Evolutionary conservation across 1,140 invertebrate genomes (phyloP), one percentile per base, ranked within the genome.

Genomic region (Psilanteris sp.): DNA sequence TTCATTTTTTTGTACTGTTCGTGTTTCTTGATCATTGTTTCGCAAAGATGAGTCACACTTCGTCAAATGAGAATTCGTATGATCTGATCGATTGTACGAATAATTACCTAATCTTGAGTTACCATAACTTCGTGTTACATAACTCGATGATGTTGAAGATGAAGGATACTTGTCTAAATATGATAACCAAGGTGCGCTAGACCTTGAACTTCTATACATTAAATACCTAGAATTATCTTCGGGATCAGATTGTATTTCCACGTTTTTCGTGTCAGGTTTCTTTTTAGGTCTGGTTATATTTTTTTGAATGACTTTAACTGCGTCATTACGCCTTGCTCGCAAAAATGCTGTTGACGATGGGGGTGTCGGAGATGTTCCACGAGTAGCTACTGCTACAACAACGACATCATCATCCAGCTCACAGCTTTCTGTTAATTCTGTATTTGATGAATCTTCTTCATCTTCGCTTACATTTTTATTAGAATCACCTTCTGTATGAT

Each of bases 311-410:
- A 91, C 90, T 81, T 93, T 92, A 4, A 93, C 92, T 59, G 93
- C 90, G 61, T 94, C 93, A 0, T 92, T 91, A 77, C 93, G 88
- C 66, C 92, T 90, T 5, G 89, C 91, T 74, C 92, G 87, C 1
- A 93, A 87, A 68, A 90, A 92, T 0, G 83, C 83, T 4, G 91
- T 91, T 8, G 91, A 90, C n/a, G 91, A 90, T 1, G 93, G 92
- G 1, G 92, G 90, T 0, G 92, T 93, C 0, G 94, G 94, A 4
- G 94, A 95, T 1, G 94, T 95, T 24, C 91, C 92, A 71, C 94
- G 88, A 0, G 93, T 94, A 0, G 93, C 88, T 10, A 95, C 90
- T 3, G 89, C 90, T 3, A 95, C 78, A 0, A 90, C 90, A 15
- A 90, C 81, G 36, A 89, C 86, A 7, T 89, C 88, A 83, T 79